Conservation (phyloP, 2,888 invertebrate species). For the Choreutis nemorana region DNA sequence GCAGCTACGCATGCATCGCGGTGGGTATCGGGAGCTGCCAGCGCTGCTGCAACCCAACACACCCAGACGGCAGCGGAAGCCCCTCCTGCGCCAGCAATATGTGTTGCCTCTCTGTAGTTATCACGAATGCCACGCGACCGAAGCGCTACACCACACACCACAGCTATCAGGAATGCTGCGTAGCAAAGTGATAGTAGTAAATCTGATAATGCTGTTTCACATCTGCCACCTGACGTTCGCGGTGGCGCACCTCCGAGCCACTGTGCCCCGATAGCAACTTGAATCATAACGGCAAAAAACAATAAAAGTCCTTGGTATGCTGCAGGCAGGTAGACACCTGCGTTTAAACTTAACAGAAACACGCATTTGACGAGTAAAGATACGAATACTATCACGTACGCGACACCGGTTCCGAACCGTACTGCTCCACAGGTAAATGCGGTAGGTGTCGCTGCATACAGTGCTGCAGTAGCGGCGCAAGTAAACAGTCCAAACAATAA, state of each 20-base stretch:
- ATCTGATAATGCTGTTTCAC: constrained; percentile 74
- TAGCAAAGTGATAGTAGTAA: constrained; percentile 82
- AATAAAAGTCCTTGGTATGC: constrained; percentile 90
- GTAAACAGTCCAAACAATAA: constrained; percentile 83
- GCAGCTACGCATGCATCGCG: constrained; percentile 90
- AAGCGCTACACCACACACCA: constrained; percentile 85
- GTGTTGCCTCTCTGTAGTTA: constrained; percentile 92
- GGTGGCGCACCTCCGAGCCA: constrained; percentile 87
- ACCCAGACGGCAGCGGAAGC: constrained; percentile 88
- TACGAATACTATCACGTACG: constrained; percentile 88
- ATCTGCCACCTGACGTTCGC: constrained; percentile 44
- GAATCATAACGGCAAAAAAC: constrained; percentile 90
- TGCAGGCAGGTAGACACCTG: constrained; percentile 90
- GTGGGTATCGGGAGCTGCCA: constrained; percentile 79
- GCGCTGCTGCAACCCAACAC: constrained; percentile 84
- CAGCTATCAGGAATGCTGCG: constrained; percentile 83
- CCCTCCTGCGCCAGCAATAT: constrained; percentile 88
- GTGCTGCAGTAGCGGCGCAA: constrained; percentile 80
- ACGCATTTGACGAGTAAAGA: constrained; percentile 93
- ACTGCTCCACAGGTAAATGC: constrained; percentile 82
- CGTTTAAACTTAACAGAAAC: constrained; percentile 89
- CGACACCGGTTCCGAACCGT: constrained; percentile 82
- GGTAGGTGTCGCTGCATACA: constrained; percentile 81
- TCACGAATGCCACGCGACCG: constrained; percentile 89
- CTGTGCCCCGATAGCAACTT: constrained; percentile 84